These are phyloP conservation scores for Agonopterix subpropinquella DNA, from an alignment of 2,888 invertebrate species.

Conservation along the genomic window DNA sequence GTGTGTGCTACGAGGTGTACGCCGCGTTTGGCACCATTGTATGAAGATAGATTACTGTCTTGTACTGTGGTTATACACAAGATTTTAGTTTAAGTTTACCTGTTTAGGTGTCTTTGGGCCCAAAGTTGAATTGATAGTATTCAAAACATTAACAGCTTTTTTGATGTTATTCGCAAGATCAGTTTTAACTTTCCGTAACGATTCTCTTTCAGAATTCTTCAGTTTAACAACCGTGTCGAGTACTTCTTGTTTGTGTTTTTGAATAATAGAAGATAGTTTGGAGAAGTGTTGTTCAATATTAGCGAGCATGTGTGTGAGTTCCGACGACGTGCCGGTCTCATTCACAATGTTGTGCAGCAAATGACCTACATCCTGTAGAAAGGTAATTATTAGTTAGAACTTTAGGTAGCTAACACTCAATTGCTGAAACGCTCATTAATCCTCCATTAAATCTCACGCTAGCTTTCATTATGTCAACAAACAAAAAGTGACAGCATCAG, in stretches of 20 bases:
- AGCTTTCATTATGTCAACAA: no score
- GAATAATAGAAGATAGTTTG: constrained; percentile 64
- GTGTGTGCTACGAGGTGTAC: no score
- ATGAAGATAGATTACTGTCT: no score
- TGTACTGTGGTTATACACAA: no score
- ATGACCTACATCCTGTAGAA: constrained; percentile 52
- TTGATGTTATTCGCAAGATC: constrained; percentile 38
- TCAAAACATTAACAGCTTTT: constrained; percentile 3
- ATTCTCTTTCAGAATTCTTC: constrained; percentile 41
- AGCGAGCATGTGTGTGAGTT: constrained; percentile 36
- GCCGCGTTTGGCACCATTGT: no score
- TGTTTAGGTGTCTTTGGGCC: constrained; percentile 38
- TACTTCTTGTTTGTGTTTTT: constrained; percentile 66
- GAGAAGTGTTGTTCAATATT: constrained; percentile 69
- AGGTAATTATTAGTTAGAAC: background rate
- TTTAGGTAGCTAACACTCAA: no score
- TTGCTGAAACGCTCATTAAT: no score
- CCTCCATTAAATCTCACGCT: no score
- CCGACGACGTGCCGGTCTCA: constrained; percentile 35
- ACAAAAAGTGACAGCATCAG: no score
- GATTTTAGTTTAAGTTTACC: constrained; percentile 23
- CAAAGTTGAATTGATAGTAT: constrained; percentile 13
- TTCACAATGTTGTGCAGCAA: constrained; percentile 45
- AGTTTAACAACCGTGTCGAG: constrained; percentile 41
- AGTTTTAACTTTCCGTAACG: constrained; percentile 38